These are phyloP conservation scores for Pyrocephalus nanus DNA, from an alignment of 2,797 vertebrate genomes.

Conservation along the genomic window DNA sequence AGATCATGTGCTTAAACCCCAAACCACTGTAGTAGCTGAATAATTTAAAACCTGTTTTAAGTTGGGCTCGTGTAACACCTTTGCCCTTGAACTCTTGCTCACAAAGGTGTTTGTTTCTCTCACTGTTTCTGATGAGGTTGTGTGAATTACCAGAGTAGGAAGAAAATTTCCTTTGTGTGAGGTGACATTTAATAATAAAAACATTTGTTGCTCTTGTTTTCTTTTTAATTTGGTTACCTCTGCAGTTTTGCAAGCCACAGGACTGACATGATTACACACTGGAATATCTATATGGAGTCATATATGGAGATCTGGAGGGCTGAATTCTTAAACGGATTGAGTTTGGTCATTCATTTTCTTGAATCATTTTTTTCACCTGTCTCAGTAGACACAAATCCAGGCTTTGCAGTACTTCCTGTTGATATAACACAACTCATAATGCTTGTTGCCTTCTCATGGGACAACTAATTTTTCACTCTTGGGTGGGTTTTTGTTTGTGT, in stretches of 20 bases:
- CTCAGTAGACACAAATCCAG: not conserved
- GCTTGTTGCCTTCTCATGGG: not conserved
- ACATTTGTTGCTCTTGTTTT: fast-evolving
- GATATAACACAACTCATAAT: fast-evolving
- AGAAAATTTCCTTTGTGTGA: not conserved
- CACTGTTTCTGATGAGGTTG: not conserved
- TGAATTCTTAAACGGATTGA: not conserved
- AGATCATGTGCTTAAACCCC: not conserved
- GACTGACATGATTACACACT: not conserved
- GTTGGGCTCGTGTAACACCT: not conserved
- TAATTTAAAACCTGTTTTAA: fast-evolving
- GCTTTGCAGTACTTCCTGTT: not conserved
- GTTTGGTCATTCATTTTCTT: not conserved
- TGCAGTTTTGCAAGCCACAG: not conserved
- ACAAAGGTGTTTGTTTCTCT: not conserved
- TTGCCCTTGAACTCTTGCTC: not conserved
- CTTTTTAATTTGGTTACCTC: not conserved
- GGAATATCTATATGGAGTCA: not conserved
- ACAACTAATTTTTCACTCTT: not conserved
- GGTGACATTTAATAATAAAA: not conserved
- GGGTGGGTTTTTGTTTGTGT: not conserved
- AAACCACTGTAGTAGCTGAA: not conserved
- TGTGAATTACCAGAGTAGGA: fast-evolving
- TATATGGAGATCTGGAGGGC: not conserved
- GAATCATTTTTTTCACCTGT: not conserved